Evolutionary conservation across 1,140 invertebrate genomes (phyloP), one percentile per base, ranked within the genome.

Genomic region (Pomacea maculata): DNA sequence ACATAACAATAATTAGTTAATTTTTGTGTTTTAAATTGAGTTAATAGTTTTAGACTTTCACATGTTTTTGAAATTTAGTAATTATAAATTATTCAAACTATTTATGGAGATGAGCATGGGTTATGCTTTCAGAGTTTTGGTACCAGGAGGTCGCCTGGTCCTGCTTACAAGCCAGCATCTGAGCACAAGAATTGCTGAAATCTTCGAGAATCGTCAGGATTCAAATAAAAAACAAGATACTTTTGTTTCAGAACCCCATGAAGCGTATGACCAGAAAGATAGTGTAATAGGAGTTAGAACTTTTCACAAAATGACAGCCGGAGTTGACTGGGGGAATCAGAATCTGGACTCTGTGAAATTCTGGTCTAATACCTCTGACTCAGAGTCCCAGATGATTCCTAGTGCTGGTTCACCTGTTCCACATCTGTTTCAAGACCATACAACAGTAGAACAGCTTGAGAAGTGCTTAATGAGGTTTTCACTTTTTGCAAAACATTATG

Each of bases 111-210:
- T 45, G 34, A 45, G 21, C 9, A 15, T 34, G 54, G 54, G 11
- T 29, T 54, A 10, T 52, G 19, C 17, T 63, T 80, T 64, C 75
- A 83, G 82, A 78, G 80, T 83, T 52, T 71, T 85, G 74, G 72
- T 64, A n/a, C 74, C 65, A n/a, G 68, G 57, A 70, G 84, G 84
- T 55, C 65, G 64, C 17, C 67, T 75, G 52, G 84, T 85, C 10
- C 34, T 85, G 10, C 77, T 85, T 25, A 81, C 78, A 65, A 83
- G 81, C 71, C 68, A 78, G 12, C 34, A 76, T 34, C 71, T 85
- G 25, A 54, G 54, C 17, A 45, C 77, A n/a, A 70, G 57, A 54
- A 57, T 83, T 11, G 21, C 74, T 14, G 21, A 52, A 25, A 29
- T 25, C 25, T 25, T 70, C 34, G 67, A 72, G 19, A 14, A 21